Percentiles rank a stretch among this genome's conserved stretches.
phyloP scores from a whole-genome alignment of 2,113 vertebrate genomes.

The Diglossa brunneiventris region DNA sequence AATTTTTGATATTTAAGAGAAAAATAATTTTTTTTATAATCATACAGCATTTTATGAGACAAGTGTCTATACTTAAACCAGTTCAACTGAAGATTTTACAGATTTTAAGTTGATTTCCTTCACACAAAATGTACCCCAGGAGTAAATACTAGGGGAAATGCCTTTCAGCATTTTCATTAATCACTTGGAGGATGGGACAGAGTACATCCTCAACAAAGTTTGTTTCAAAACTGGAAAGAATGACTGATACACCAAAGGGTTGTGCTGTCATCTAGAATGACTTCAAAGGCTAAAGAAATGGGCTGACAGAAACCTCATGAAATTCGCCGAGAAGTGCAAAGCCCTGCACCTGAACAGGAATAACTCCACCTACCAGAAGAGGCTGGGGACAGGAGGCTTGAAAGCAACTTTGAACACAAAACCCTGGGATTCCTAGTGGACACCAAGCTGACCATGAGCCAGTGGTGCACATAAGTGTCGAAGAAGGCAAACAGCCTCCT shows the following conservation, averaged over 20 bases:
- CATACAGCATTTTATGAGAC: not conserved
- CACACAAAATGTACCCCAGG: not conserved
- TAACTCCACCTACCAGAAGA: not conserved
- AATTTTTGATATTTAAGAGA: not conserved
- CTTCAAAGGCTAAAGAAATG: not conserved
- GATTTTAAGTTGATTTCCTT: not conserved
- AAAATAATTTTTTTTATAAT: not conserved
- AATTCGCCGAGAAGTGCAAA: not conserved
- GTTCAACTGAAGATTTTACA: not conserved
- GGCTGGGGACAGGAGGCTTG: not conserved
- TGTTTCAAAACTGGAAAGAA: not conserved
- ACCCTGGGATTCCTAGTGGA: accelerated
- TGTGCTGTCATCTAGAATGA: not conserved
- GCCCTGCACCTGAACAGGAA: not conserved
- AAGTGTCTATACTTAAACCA: not conserved
- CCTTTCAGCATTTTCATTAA: not conserved
- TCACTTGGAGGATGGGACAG: not conserved
- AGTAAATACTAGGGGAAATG: not conserved
- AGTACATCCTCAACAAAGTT: not conserved
- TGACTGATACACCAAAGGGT: not conserved
- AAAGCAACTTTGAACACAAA: not conserved
- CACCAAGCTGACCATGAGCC: not conserved
- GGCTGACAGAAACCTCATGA: not conserved
- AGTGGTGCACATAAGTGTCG: accelerated
- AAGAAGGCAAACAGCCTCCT: not conserved